phyloP scores from a whole-genome alignment of 2,113 vertebrate species.

The Hyla sarda region DNA sequence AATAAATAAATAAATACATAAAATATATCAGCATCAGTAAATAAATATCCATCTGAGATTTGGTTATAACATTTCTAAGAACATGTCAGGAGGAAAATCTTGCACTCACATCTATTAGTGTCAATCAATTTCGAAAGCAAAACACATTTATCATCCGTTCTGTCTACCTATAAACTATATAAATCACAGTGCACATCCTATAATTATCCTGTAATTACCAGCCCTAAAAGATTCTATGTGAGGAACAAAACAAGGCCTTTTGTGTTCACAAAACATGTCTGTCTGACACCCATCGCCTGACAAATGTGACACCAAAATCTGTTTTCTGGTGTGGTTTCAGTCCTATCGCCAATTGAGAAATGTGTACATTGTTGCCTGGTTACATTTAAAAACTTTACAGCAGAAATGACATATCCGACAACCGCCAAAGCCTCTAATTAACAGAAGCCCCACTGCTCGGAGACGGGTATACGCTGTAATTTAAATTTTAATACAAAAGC shows the following conservation, averaged over 20 bases:
- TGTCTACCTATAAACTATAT: slow-evolving; percentile 42
- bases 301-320: neutral
- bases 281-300: slow-evolving; percentile 25
- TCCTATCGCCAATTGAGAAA: neutral
- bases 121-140: slow-evolving; percentile 50
- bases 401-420: neutral
- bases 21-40: neutral
- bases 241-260: slow-evolving; percentile 35
- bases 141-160: slow-evolving; percentile 53
- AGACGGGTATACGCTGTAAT: neutral
- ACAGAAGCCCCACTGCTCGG: neutral
- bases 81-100: neutral
- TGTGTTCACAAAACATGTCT: slow-evolving; percentile 39
- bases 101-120: slow-evolving; percentile 15
- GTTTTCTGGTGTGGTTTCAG: neutral
- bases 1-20: no score
- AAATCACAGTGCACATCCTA: slow-evolving; percentile 52
- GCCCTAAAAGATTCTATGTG: slow-evolving; percentile 9
- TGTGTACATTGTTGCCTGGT: neutral
- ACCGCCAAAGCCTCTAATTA: neutral
- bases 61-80: neutral
- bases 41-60: neutral
- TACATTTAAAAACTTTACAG: neutral
- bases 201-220: slow-evolving; percentile 55
- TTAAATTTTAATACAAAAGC: neutral